Conservation (phyloP, 2,113 vertebrate genomes). For the Corvus moneduloides region DNA sequence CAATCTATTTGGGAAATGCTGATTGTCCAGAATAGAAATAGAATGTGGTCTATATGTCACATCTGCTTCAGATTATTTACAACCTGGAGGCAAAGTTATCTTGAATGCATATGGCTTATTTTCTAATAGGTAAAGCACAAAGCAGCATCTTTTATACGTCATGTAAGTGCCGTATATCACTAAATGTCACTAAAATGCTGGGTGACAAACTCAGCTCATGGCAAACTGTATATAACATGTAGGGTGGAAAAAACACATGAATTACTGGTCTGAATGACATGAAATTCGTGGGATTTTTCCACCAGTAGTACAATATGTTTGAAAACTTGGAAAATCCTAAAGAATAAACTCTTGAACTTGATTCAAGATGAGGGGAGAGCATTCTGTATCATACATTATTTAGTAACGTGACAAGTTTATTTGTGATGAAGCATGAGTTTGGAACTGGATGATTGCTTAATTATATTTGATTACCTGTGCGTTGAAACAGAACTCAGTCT, state of each 20-base stretch:
- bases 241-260: background rate
- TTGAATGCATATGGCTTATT: background rate
- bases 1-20: background rate
- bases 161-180: background rate
- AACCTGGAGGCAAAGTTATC: background rate
- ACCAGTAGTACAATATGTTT: background rate
- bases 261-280: background rate
- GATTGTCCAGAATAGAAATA: background rate
- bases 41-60: background rate
- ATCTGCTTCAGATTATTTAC: background rate
- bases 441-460: background rate
- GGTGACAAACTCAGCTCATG: background rate
- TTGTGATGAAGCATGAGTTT: background rate
- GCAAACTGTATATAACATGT: background rate
- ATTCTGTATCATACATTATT: background rate
- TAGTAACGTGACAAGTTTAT: background rate
- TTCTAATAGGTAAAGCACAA: background rate
- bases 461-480: background rate
- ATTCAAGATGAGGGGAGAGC: background rate
- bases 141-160: background rate
- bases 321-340: background rate
- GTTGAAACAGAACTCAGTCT: background rate
- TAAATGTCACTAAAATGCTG: background rate
- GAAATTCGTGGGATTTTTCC: background rate
- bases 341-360: background rate